These are phyloP conservation scores for Epinotia ramella DNA, from an alignment of 2,888 invertebrate species.

Conservation along the genomic window DNA sequence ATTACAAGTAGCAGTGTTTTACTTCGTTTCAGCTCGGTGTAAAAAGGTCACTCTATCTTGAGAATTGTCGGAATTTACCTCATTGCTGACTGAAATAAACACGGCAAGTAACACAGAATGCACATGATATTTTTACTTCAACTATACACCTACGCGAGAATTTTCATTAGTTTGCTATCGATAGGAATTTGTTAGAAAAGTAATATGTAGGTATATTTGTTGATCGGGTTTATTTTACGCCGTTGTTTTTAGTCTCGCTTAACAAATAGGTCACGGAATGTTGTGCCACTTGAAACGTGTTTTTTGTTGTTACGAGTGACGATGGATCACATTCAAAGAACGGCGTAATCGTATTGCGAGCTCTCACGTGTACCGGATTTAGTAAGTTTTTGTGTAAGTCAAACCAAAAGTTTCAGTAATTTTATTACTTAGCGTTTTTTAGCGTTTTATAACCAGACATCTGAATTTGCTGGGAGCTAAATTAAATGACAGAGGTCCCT, in stretches of 20 bases:
- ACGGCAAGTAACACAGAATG: slow-evolving; percentile 39
- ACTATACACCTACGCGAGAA: slow-evolving; percentile 27
- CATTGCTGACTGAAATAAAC: slow-evolving; percentile 44
- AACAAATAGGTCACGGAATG: slow-evolving; percentile 25
- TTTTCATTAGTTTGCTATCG: slow-evolving; percentile 33
- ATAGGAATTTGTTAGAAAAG: slow-evolving; percentile 9
- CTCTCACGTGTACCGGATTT: slow-evolving; percentile 21
- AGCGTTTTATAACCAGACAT: no score
- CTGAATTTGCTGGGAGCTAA: no score
- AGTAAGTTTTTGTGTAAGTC: slow-evolving; percentile 8
- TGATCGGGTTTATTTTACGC: slow-evolving; percentile 7
- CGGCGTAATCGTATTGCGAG: slow-evolving; percentile 5
- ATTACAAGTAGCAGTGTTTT: slow-evolving; percentile 7
- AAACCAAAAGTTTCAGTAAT: not conserved
- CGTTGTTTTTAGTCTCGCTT: not conserved
- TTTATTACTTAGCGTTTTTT: not conserved
- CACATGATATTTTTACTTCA: slow-evolving; percentile 40
- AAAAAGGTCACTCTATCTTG: slow-evolving; percentile 42
- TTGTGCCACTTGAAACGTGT: slow-evolving; percentile 22
- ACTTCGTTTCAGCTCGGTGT: slow-evolving; percentile 23
- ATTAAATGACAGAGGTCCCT: no score
- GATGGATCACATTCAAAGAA: slow-evolving; percentile 20
- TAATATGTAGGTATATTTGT: not conserved
- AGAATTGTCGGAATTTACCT: slow-evolving; percentile 44
- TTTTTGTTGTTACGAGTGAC: slow-evolving; percentile 28